Conservation (phyloP, 2,888 invertebrate genomes). For the Mythimna albipuncta region DNA sequence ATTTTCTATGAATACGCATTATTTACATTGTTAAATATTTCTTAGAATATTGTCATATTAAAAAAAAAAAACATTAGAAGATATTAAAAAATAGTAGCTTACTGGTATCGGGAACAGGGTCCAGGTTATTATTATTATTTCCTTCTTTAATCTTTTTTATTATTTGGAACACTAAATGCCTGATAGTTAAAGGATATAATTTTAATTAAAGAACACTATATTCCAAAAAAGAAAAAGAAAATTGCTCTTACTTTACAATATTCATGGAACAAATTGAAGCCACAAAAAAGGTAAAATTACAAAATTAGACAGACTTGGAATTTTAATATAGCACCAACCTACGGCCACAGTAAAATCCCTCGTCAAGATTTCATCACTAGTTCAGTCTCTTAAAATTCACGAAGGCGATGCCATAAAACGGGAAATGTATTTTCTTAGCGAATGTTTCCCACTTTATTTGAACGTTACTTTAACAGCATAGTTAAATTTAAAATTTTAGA, state of each 20-base stretch:
- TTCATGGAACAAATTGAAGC: conserved; percentile 4
- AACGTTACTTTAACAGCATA: conserved; percentile 50
- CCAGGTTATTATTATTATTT: too few species aligned
- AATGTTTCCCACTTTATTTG: conserved; percentile 57
- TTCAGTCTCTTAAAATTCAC: conserved; percentile 45
- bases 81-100: too few species aligned
- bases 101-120: too few species aligned
- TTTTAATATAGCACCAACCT: conserved; percentile 25
- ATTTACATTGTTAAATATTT: too few species aligned
- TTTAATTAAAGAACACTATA: too few species aligned
- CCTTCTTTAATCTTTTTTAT: too few species aligned
- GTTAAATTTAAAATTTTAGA: conserved; percentile 47
- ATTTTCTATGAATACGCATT: too few species aligned
- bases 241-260: not conserved
- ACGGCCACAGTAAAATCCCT: conserved; percentile 40
- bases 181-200: too few species aligned
- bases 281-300: conserved; percentile 14
- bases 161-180: too few species aligned
- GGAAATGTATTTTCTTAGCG: conserved; percentile 49
- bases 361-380: conserved; percentile 49
- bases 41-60: too few species aligned
- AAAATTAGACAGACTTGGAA: conserved; percentile 1
- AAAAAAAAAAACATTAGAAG: too few species aligned
- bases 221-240: not conserved
- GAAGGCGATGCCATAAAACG: conserved; percentile 45